Conservation (phyloP, 2,888 invertebrate species). For the Branchinecta sandiegonensis region DNA sequence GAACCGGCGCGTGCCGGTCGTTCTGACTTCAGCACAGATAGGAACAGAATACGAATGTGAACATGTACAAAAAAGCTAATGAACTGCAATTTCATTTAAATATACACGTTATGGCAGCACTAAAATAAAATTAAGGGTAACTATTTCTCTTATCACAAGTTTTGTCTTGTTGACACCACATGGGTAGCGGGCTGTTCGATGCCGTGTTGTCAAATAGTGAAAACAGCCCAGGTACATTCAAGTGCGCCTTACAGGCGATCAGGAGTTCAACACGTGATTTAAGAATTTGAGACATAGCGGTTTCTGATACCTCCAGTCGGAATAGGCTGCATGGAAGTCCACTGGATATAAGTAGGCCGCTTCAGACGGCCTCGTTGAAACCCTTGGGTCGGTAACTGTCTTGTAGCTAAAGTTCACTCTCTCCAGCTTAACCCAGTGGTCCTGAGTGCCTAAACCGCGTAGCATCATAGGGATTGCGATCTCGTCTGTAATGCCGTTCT, state of each 20-base stretch:
- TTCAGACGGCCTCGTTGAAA: conserved; percentile 23
- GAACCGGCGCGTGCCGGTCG: too few species aligned
- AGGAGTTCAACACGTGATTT: conserved; percentile 26
- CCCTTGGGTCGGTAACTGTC: conserved; percentile 19
- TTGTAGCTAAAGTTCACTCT: conserved; percentile 26
- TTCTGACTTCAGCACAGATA: too few species aligned
- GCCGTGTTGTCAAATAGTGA: too few species aligned
- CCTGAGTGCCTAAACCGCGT: conserved; percentile 28
- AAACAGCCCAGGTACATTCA: background rate
- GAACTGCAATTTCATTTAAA: too few species aligned
- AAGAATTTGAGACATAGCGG: conserved; percentile 30
- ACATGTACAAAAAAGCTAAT: too few species aligned
- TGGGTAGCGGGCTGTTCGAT: too few species aligned
- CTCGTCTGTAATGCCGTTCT: conserved; percentile 30
- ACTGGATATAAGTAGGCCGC: conserved; percentile 28
- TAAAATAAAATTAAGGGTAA: too few species aligned
- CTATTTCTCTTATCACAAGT: too few species aligned
- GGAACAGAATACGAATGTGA: too few species aligned
- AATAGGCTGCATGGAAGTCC: conserved; percentile 29
- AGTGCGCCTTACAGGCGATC: background rate
- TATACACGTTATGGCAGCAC: too few species aligned
- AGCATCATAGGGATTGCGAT: conserved; percentile 30
- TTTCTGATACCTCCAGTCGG: conserved; percentile 26
- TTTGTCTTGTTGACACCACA: too few species aligned
- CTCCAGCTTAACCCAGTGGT: conserved; percentile 29